Evolutionary conservation across 2,113 vertebrate species (phyloP).

Genomic region (Nanorana parkeri): DNA sequence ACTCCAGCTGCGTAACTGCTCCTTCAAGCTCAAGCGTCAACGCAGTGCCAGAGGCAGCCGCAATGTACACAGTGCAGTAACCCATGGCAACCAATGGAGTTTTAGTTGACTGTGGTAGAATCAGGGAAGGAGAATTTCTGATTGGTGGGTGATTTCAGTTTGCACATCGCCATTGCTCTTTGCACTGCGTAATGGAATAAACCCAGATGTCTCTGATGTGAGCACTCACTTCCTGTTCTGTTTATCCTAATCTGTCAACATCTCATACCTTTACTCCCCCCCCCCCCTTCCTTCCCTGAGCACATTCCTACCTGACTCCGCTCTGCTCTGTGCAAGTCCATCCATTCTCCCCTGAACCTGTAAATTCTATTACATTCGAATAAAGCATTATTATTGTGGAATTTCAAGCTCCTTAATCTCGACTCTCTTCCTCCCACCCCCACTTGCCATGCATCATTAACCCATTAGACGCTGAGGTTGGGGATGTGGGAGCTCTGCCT

Average conservation of each 20-base stretch:
- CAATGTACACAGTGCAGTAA: too few species aligned
- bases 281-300: background rate
- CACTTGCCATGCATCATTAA: background rate
- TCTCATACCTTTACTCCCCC: constrained; percentile 3
- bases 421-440: constrained; percentile 30
- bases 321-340: constrained; percentile 38
- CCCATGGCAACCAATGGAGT: too few species aligned
- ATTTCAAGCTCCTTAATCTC: constrained; percentile 53
- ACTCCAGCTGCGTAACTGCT: too few species aligned
- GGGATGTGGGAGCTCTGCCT: background rate
- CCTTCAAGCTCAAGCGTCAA: too few species aligned
- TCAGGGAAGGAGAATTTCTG: too few species aligned
- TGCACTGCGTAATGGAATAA: background rate
- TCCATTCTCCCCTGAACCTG: constrained; percentile 48
- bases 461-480: constrained; percentile 4
- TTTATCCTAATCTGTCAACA: background rate
- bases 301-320: background rate
- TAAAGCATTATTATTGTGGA: constrained; percentile 63
- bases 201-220: too few species aligned
- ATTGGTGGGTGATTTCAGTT: too few species aligned
- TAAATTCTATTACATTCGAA: constrained; percentile 60
- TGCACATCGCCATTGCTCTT: background rate
- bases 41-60: too few species aligned
- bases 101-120: too few species aligned
- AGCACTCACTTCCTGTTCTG: background rate